Evolutionary conservation across 2,888 invertebrate genomes (phyloP), one percentile per base, ranked within the genome.

Genomic region (Sicus ferrugineus): DNA sequence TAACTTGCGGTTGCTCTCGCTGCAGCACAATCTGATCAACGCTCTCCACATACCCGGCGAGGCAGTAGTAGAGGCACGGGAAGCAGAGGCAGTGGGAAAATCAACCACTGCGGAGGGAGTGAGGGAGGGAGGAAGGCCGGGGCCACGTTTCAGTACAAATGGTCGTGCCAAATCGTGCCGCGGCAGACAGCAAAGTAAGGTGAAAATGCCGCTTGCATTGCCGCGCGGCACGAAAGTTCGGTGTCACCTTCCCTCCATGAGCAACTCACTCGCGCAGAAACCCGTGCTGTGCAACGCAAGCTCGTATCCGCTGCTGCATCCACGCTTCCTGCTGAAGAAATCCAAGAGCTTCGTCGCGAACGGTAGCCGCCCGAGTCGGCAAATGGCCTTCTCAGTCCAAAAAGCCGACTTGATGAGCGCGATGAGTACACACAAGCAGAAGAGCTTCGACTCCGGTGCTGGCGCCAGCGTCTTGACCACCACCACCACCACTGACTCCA

Each of bases 11-110:
- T 87, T 97, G 72, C 87, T 97, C 75, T 97, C 97, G 58, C 88
- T 97, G 72, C 97, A 97, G 83, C 96, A 97, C 86, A 97, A 97
- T 87, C 88, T 94, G 79, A 92, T 97, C 72, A 92, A 87, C 76
- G 81, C 83, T 9, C 85, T 86, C 68, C 84, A 85, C 77, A 84
- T 86, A 79, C 85, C 85, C 70, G 82, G 59, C 23, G 46, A 61
- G 11, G 19, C 19, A 19, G 61, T n/a, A 3, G 31, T 19, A 23
- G 54, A 30, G 23, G 3, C 56, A 5, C 23, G 14, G 16, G 7
- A 38, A 11, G 38, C 28, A 19, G 14, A 23, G n/a, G 31, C 30
- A 3, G n/a, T 3, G 4, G 4, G 23, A 4, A 3, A 16, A 9
- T 0, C 34, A 1, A 19, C 46, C 7, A 7, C 34, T 21, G 50